Conservation (phyloP, 2,797 vertebrate genomes). For the Hozukius guyotensis region DNA sequence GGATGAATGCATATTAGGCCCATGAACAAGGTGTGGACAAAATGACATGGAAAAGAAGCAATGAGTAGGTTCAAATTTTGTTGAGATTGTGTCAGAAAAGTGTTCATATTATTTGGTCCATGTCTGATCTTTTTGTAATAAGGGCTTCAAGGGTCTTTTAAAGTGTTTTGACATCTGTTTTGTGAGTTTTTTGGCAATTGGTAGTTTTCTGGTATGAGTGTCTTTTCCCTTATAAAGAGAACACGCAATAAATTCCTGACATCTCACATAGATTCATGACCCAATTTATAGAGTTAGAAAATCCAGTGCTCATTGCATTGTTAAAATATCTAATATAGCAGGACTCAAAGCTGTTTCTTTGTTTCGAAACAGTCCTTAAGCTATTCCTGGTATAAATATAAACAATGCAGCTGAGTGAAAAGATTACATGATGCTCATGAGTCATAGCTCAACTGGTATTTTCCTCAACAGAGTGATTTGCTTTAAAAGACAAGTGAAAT, state of each 20-base stretch:
- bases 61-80: neutral
- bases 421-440: neutral
- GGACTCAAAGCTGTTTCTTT: neutral
- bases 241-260: neutral
- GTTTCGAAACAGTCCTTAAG: neutral
- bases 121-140: neutral
- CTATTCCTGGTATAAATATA: neutral
- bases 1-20: neutral
- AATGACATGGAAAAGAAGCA: neutral
- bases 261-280: neutral
- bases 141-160: neutral
- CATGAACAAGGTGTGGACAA: neutral
- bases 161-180: neutral
- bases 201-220: neutral
- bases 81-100: neutral
- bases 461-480: neutral
- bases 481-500: neutral
- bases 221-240: too few relatives aligned
- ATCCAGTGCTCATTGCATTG: neutral
- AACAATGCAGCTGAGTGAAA: neutral
- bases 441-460: neutral
- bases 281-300: neutral
- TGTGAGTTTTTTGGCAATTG: neutral
- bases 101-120: neutral
- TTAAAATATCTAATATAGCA: neutral